Conservation (phyloP, 2,797 vertebrate genomes). For the Taeniopygia guttata region DNA sequence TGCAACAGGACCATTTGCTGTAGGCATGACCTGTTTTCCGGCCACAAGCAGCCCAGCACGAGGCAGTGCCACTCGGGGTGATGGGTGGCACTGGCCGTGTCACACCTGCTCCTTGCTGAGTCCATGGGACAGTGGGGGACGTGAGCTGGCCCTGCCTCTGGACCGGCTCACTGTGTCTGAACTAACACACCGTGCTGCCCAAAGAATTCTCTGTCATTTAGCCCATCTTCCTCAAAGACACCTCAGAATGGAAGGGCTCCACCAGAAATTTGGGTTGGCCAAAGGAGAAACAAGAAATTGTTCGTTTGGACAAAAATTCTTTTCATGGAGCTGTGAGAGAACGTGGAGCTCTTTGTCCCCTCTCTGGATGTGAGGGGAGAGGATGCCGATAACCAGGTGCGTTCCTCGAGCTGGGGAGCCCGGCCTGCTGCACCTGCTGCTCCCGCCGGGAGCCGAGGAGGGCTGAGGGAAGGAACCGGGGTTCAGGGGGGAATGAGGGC, state of each 20-base stretch:
- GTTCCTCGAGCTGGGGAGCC: fast-evolving
- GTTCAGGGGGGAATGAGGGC: neutral
- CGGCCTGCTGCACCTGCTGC: neutral
- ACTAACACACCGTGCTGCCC: fast-evolving
- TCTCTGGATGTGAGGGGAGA: no score
- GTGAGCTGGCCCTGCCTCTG: neutral
- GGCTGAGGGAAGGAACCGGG: neutral
- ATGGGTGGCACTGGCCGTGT: fast-evolving
- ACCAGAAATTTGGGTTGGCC: neutral
- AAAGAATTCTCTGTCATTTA: neutral
- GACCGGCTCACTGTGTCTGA: no score
- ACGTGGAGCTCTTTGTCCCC: neutral
- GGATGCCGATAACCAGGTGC: fast-evolving
- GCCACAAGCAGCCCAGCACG: neutral
- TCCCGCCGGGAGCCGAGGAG: neutral
- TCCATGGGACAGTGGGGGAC: fast-evolving
- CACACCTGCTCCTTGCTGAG: neutral
- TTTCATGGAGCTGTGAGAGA: neutral
- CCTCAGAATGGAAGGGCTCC: neutral
- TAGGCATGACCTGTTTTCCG: fast-evolving
- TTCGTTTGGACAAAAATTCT: neutral
- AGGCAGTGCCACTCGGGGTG: fast-evolving
- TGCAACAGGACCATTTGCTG: neutral
- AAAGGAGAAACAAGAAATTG: neutral
- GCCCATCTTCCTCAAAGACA: neutral